Conservation (phyloP, 2,888 invertebrate species). For the Drosophila prostipennis region DNA sequence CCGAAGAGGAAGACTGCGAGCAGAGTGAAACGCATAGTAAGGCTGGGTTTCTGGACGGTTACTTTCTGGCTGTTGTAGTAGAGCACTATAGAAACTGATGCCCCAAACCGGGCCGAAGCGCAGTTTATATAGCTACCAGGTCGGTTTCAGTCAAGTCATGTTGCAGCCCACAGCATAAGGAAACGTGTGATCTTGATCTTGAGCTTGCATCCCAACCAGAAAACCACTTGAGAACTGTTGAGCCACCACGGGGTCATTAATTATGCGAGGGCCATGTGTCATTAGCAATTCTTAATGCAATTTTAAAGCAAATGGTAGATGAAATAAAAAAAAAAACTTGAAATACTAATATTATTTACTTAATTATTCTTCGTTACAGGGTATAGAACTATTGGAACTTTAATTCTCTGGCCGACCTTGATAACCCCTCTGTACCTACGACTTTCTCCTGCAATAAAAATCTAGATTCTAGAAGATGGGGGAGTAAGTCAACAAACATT, state of each 20-base stretch:
- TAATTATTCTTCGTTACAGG: neutral
- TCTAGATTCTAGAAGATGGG: neutral
- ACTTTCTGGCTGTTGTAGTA: neutral
- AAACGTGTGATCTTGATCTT: conserved; percentile 7
- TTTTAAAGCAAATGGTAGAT: too few relatives aligned
- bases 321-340: too few relatives aligned
- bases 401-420: neutral
- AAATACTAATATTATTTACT: too few relatives aligned
- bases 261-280: too few relatives aligned
- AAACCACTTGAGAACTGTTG: neutral
- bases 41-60: too few relatives aligned
- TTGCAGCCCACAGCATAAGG: conserved; percentile 2
- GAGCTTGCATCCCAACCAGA: conserved; percentile 2
- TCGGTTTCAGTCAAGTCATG: conserved; percentile 4
- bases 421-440: neutral
- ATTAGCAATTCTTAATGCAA: neutral
- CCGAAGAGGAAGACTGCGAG: conserved; percentile 7
- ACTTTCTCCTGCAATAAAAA: conserved; percentile 10
- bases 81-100: conserved; percentile 1
- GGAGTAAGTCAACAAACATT: neutral
- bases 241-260: too few relatives aligned
- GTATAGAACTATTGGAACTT: neutral
- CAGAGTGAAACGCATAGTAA: conserved; percentile 7
- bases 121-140: neutral
- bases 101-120: neutral